A percentile compares a stretch with the other conserved stretches of the same genome.
These are phyloP conservation scores for Carassius gibelio DNA, from an alignment of 2,113 vertebrate genomes.

Conservation along the genomic window DNA sequence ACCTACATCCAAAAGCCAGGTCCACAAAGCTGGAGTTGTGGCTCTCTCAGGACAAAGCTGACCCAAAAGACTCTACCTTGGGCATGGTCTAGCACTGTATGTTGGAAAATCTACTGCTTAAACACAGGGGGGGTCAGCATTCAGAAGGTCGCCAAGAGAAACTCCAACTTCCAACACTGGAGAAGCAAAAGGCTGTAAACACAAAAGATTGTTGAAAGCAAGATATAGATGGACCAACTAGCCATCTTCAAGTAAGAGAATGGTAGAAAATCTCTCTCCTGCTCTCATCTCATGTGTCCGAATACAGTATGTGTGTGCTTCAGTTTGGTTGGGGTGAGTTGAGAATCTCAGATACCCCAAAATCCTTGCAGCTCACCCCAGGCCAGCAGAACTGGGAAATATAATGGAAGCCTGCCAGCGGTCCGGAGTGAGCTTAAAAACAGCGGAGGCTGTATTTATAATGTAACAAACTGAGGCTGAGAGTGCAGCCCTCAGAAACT, in stretches of 20 bases:
- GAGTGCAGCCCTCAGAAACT: constrained; percentile 7
- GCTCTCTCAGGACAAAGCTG: neutral
- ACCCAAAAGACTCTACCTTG: neutral
- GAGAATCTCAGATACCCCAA: constrained; percentile 12
- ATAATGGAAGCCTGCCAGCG: constrained; percentile 29
- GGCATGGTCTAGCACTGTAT: too few relatives aligned
- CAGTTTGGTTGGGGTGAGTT: neutral
- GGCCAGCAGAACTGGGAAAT: constrained; percentile 37
- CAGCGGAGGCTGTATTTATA: neutral
- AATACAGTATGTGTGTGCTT: neutral
- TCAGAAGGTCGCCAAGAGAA: neutral
- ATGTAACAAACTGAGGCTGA: constrained; percentile 18
- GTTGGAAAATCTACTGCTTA: too few relatives aligned
- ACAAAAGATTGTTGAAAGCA: neutral
- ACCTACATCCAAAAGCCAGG: constrained; percentile 10
- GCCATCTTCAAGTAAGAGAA: neutral
- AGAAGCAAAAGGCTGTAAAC: neutral
- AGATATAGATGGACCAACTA: neutral
- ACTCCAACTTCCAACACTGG: neutral
- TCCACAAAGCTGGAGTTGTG: neutral
- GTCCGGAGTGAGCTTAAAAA: neutral
- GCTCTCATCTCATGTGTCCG: neutral
- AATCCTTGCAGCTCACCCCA: constrained; percentile 28
- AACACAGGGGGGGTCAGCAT: neutral
- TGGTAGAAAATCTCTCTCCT: constrained; percentile 8